phyloP scores from a whole-genome alignment of 2,888 invertebrate genomes.

The Aquatica leii region DNA sequence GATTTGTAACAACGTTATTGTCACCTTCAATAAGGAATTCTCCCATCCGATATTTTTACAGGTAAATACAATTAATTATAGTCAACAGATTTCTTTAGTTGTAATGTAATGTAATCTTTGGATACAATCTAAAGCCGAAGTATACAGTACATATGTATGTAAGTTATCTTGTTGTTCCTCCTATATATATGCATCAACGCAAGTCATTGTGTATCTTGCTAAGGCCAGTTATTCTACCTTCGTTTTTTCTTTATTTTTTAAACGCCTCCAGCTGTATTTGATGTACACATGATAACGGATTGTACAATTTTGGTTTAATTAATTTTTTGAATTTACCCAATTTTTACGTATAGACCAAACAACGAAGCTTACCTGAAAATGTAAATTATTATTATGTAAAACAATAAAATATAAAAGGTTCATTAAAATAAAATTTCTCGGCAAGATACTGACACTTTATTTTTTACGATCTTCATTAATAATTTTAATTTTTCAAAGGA shows the following conservation, averaged over 20 bases:
- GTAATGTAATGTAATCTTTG: constrained; percentile 7
- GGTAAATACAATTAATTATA: background rate
- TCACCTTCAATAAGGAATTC: background rate
- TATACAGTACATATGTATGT: background rate
- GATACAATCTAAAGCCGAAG: background rate
- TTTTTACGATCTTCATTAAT: background rate
- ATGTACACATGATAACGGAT: too few relatives aligned
- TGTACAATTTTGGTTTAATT: too few relatives aligned
- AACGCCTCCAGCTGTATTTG: too few relatives aligned
- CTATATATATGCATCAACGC: constrained; percentile 13
- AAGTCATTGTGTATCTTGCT: too few relatives aligned
- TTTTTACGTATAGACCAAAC: too few relatives aligned
- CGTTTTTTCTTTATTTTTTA: too few relatives aligned
- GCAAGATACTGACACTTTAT: constrained; percentile 5
- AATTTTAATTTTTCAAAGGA: constrained; percentile 2
- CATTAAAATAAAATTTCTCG: constrained; percentile 1
- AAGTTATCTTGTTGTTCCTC: constrained; percentile 11
- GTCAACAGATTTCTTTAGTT: background rate
- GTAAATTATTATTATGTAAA: too few relatives aligned
- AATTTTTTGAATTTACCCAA: too few relatives aligned
- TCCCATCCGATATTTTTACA: background rate
- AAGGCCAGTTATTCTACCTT: constrained; percentile 15
- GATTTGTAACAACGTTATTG: constrained; percentile 7
- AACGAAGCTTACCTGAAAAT: too few relatives aligned
- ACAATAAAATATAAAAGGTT: too few relatives aligned